phyloP scores from a whole-genome alignment of 2,888 invertebrate species.

The Seladonia tumulorum region DNA sequence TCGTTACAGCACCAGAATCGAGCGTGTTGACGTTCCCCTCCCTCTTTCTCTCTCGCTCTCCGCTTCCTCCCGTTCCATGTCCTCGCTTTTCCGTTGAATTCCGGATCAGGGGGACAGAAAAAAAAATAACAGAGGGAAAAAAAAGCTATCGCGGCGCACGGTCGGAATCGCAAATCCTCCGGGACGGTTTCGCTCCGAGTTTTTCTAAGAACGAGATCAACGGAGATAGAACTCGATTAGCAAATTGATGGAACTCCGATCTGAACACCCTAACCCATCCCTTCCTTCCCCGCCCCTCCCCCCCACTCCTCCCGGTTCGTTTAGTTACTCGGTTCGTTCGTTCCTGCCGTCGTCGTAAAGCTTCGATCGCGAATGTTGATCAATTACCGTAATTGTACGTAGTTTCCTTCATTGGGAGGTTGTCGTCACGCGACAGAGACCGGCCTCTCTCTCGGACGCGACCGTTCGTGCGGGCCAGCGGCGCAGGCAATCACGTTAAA shows the following conservation, averaged over 20 bases:
- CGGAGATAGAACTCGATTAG: conserved; percentile 62
- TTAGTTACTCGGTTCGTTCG: not conserved
- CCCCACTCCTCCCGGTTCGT: not conserved
- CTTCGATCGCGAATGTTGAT: conserved; percentile 69
- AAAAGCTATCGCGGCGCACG: not conserved
- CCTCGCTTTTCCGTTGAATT: conserved; percentile 1
- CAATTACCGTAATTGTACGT: conserved; percentile 69
- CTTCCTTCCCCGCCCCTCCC: not conserved
- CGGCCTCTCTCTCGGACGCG: not conserved
- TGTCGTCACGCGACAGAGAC: conserved; percentile 62
- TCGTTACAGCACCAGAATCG: not conserved
- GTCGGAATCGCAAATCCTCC: conserved; percentile 5
- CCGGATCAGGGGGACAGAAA: conserved; percentile 22
- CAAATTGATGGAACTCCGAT: conserved; percentile 59
- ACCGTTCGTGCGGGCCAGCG: conserved; percentile 48
- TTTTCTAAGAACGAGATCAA: conserved; percentile 21
- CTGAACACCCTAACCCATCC: conserved; percentile 14
- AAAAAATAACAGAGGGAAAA: conserved; percentile 28
- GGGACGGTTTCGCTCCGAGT: conserved; percentile 15
- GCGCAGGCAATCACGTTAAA: conserved; percentile 61
- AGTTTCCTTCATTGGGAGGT: conserved; percentile 45
- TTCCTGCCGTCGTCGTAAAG: conserved; percentile 20
- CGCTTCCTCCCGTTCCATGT: not conserved
- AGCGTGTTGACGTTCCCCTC: not conserved
- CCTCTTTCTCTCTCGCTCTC: not conserved